These are phyloP conservation scores for Tetropium fuscum DNA, from an alignment of 2,888 invertebrate genomes.

Conservation along the genomic window DNA sequence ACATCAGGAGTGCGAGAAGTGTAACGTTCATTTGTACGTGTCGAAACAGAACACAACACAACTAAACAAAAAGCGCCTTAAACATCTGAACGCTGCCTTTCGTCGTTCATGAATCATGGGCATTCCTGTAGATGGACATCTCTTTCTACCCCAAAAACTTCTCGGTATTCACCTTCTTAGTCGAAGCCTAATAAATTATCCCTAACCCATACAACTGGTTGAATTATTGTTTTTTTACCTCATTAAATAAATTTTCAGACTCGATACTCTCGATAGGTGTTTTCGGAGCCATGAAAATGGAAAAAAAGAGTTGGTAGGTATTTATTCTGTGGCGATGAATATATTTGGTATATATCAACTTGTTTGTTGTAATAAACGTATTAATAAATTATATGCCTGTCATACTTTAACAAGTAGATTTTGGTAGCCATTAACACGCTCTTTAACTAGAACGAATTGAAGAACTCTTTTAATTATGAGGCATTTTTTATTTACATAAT, in stretches of 20 bases:
- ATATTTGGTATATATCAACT: slow-evolving; percentile 62
- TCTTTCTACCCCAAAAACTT: slow-evolving; percentile 34
- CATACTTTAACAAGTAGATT: slow-evolving; percentile 37
- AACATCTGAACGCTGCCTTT: slow-evolving; percentile 65
- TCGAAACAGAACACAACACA: slow-evolving; percentile 63
- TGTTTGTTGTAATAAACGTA: slow-evolving; percentile 62
- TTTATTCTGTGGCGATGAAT: slow-evolving; percentile 61
- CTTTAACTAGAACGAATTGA: slow-evolving; percentile 30
- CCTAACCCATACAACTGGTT: slow-evolving; percentile 62
- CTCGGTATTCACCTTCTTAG: slow-evolving; percentile 44
- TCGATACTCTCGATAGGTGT: slow-evolving; percentile 64
- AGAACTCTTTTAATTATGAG: slow-evolving; percentile 23
- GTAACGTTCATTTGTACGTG: slow-evolving; percentile 65
- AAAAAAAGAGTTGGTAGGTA: slow-evolving; percentile 55
- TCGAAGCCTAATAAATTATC: slow-evolving; percentile 59
- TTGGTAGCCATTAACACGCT: slow-evolving; percentile 38
- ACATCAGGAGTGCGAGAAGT: slow-evolving; percentile 62
- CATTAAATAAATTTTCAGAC: slow-evolving; percentile 65
- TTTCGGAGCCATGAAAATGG: slow-evolving; percentile 58
- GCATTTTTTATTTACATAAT: slow-evolving; percentile 24
- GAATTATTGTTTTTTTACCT: slow-evolving; percentile 65
- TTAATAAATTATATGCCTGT: slow-evolving; percentile 54
- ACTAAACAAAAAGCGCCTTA: slow-evolving; percentile 60
- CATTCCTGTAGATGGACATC: slow-evolving; percentile 56
- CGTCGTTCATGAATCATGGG: slow-evolving; percentile 66